Conservation (phyloP, 2,888 invertebrate species). For the Meliscaeva auricollis region DNA sequence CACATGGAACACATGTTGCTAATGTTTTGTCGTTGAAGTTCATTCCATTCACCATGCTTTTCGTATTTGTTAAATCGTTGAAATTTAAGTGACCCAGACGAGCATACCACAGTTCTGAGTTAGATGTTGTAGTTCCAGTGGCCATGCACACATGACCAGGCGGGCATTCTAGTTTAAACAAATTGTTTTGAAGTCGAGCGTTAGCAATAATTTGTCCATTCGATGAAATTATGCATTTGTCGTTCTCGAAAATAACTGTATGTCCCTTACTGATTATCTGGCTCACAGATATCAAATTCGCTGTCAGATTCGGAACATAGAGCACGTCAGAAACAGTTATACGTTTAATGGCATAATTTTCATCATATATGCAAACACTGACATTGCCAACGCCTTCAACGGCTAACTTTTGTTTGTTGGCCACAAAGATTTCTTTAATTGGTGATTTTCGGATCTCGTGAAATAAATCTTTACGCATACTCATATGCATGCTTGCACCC, state of each 20-base stretch:
- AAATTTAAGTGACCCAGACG: neutral
- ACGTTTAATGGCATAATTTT: neutral
- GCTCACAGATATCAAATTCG: neutral
- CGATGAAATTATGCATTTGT: constrained; percentile 9
- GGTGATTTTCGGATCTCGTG: neutral
- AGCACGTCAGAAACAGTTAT: constrained; percentile 2
- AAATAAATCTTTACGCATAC: constrained; percentile 13
- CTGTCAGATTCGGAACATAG: neutral
- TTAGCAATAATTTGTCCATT: neutral
- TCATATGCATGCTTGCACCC: constrained; percentile 27
- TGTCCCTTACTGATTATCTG: constrained; percentile 5
- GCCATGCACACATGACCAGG: neutral
- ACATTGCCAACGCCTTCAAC: constrained; percentile 16
- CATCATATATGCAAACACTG: neutral
- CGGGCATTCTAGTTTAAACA: constrained; percentile 1
- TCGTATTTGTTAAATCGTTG: neutral
- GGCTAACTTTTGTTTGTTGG: neutral
- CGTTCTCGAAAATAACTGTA: neutral
- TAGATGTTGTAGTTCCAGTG: neutral
- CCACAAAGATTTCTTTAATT: constrained; percentile 21
- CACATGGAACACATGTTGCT: neutral
- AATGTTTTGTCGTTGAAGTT: constrained; percentile 22
- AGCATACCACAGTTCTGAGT: neutral
- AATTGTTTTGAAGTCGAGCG: neutral
- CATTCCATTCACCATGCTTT: constrained; percentile 1